Conservation (phyloP, 2,888 invertebrate species). For the Eristalis pertinax region DNA sequence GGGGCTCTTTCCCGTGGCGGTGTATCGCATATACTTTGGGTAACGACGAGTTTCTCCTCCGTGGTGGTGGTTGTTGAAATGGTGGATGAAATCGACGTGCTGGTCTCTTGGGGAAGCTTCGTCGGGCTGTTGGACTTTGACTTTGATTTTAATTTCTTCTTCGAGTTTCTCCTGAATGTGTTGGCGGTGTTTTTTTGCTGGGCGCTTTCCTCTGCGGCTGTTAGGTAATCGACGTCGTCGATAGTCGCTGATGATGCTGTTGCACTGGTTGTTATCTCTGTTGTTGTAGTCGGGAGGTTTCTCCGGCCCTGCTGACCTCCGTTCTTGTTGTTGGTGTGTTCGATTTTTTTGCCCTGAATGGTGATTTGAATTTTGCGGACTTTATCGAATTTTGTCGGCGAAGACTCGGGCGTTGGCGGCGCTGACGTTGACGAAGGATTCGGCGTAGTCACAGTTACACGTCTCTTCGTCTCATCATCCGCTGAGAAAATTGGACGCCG, state of each 20-base stretch:
- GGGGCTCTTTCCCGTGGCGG: slow-evolving; percentile 80
- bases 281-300: slow-evolving; percentile 75
- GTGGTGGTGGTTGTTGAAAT: slow-evolving; percentile 72
- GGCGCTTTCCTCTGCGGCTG: slow-evolving; percentile 30
- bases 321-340: slow-evolving; percentile 73
- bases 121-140: slow-evolving; percentile 44
- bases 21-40: slow-evolving; percentile 79
- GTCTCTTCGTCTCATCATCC: slow-evolving; percentile 50
- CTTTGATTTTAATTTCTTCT: slow-evolving; percentile 73
- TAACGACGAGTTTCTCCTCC: slow-evolving; percentile 78
- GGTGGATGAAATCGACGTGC: slow-evolving; percentile 55
- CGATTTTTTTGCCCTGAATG: slow-evolving; percentile 79
- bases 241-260: slow-evolving; percentile 52
- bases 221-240: slow-evolving; percentile 60
- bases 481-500: slow-evolving; percentile 46
- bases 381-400: slow-evolving; percentile 71
- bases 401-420: slow-evolving; percentile 64
- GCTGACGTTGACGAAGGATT: slow-evolving; percentile 59
- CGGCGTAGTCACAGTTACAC: slow-evolving; percentile 49
- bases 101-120: slow-evolving; percentile 2
- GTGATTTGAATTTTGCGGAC: slow-evolving; percentile 79
- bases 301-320: slow-evolving; percentile 62
- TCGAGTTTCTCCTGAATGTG: slow-evolving; percentile 62
- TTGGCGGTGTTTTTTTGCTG: slow-evolving; percentile 32
- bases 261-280: slow-evolving; percentile 75